phyloP scores from a whole-genome alignment of 2,797 vertebrate genomes.

The Diplodus puntazzo region DNA sequence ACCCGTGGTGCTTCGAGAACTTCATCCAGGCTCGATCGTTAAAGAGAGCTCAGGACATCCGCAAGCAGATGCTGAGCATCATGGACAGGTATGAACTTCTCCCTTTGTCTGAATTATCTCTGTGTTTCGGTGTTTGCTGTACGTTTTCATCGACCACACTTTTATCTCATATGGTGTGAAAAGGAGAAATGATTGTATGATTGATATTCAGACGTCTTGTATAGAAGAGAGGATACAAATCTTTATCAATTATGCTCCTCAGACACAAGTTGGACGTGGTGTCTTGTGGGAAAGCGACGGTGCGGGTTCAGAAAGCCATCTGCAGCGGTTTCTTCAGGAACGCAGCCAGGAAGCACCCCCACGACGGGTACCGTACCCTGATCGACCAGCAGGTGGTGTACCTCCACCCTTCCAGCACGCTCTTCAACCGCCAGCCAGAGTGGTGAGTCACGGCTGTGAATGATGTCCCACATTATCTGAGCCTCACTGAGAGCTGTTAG shows the following conservation, averaged over 20 bases:
- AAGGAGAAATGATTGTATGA: neutral
- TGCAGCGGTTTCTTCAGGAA: constrained; percentile 96
- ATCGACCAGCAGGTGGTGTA: constrained; percentile 96
- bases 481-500: neutral
- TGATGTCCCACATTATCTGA: neutral
- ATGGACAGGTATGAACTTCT: constrained; percentile 88
- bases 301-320: constrained; percentile 94
- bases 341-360: constrained; percentile 93
- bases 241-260: neutral
- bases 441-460: constrained; percentile 82
- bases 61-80: constrained; percentile 96
- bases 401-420: constrained; percentile 93
- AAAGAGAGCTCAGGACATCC: constrained; percentile 93
- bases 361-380: constrained; percentile 91
- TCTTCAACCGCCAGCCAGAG: constrained; percentile 94
- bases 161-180: neutral
- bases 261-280: constrained; percentile 96
- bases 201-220: neutral
- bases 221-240: too few relatives aligned
- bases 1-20: constrained; percentile 97
- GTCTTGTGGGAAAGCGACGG: constrained; percentile 91
- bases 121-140: neutral
- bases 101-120: neutral
- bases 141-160: neutral
- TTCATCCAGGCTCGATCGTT: constrained; percentile 95